Conservation (phyloP, 1,140 invertebrate genomes). For the Euura lappo region DNA sequence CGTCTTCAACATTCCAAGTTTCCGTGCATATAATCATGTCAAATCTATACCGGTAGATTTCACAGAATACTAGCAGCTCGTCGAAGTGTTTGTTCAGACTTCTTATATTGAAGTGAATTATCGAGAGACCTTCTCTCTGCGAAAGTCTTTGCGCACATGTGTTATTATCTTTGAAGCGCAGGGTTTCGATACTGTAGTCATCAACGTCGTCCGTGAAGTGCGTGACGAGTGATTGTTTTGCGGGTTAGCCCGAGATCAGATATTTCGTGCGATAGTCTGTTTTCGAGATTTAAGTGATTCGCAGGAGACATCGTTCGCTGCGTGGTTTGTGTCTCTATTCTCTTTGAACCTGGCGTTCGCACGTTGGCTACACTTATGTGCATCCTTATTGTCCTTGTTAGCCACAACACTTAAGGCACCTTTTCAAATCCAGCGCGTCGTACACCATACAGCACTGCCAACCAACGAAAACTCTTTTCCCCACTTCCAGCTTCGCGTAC, state of each 20-base stretch:
- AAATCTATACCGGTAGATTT: background rate
- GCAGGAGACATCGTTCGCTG: background rate
- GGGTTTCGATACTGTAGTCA: background rate
- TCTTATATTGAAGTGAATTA: background rate
- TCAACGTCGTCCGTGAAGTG: background rate
- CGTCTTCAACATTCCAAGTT: background rate
- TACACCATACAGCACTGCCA: constrained; percentile 1
- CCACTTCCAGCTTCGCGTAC: background rate
- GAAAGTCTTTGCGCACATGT: background rate
- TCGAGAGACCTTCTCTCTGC: background rate
- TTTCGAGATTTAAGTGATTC: background rate
- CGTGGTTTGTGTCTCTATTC: background rate
- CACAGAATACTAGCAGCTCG: background rate
- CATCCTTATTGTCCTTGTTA: background rate
- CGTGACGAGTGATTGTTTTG: too few species aligned
- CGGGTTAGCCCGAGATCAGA: background rate
- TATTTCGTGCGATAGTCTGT: background rate
- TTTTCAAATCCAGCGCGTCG: background rate
- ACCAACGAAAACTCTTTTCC: background rate
- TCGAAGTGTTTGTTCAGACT: background rate
- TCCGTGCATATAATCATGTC: background rate
- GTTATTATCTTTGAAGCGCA: background rate
- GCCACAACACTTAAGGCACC: background rate
- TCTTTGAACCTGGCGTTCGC: background rate
- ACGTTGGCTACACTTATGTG: background rate